Conservation (phyloP, 2,797 vertebrate species). For the Cheirogaleus major region DNA sequence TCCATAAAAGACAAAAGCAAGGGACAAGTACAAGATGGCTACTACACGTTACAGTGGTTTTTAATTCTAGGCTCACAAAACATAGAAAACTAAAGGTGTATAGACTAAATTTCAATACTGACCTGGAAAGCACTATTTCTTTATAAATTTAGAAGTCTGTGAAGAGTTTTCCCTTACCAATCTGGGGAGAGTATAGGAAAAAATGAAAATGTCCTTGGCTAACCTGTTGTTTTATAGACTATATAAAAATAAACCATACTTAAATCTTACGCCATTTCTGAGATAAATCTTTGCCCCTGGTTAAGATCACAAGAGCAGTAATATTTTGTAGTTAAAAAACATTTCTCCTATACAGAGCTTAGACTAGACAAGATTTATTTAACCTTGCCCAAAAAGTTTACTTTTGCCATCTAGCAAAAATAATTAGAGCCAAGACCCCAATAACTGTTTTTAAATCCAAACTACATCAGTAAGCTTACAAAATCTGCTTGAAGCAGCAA, state of each 20-base stretch:
- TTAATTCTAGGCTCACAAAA: background rate
- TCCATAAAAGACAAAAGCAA: background rate
- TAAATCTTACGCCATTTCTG: background rate
- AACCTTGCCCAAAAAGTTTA: background rate
- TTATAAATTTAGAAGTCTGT: constrained; percentile 1
- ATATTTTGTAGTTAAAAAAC: background rate
- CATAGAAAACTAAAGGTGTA: background rate
- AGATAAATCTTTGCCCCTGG: background rate
- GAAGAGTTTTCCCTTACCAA: background rate
- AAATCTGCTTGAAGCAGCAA: background rate
- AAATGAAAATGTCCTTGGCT: background rate
- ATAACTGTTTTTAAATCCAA: background rate
- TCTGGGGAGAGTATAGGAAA: background rate
- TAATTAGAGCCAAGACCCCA: background rate
- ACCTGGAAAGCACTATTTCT: background rate
- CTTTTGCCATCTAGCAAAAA: constrained; percentile 1
- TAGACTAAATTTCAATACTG: background rate
- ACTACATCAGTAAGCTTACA: background rate
- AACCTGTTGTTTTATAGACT: background rate
- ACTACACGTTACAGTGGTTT: background rate
- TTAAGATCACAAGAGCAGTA: background rate
- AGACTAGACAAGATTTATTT: background rate
- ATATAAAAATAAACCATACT: background rate
- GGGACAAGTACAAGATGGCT: background rate
- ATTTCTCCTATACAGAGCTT: background rate